A percentile compares a stretch with the other conserved stretches of the same genome.
Evolutionary conservation across 2,888 invertebrate species (phyloP).

Genomic region (Andrena fulva): DNA sequence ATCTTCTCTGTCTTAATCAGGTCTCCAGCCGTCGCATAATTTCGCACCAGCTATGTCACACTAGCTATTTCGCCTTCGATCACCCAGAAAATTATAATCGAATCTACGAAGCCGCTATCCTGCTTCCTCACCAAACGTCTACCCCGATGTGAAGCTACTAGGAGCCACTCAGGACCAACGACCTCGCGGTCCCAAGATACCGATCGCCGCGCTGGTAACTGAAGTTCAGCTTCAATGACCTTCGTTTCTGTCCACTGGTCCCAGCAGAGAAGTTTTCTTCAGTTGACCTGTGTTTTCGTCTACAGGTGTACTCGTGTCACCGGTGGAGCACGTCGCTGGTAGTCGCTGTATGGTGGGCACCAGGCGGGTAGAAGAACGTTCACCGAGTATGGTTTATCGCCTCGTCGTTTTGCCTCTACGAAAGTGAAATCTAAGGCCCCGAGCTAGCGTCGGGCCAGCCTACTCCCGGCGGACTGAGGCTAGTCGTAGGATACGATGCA

Average conservation of each 20-base stretch:
- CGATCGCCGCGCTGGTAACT: no score
- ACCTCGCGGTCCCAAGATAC: no score
- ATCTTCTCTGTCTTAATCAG: constrained; percentile 19
- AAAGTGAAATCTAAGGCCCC: constrained; percentile 66
- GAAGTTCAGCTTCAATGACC: no score
- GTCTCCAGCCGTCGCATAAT: constrained; percentile 14
- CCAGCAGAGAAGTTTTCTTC: not conserved
- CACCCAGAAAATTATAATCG: no score
- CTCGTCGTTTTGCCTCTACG: constrained; percentile 35
- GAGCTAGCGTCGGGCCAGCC: constrained; percentile 20
- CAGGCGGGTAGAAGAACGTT: not conserved
- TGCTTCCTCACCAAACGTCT: no score
- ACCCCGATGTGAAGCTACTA: no score
- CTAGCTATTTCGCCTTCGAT: not conserved
- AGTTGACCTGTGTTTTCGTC: not conserved
- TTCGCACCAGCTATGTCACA: not conserved
- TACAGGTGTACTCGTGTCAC: not conserved
- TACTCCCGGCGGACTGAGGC: constrained; percentile 52
- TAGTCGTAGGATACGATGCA: constrained; percentile 43
- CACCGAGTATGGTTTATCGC: not conserved
- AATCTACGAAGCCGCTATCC: no score
- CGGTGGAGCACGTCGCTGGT: not conserved
- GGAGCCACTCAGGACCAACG: no score
- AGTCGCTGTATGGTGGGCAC: no score
- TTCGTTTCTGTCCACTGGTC: no score